Conservation (phyloP, 2,113 vertebrate species). For the Emydocephalus ijimae region DNA sequence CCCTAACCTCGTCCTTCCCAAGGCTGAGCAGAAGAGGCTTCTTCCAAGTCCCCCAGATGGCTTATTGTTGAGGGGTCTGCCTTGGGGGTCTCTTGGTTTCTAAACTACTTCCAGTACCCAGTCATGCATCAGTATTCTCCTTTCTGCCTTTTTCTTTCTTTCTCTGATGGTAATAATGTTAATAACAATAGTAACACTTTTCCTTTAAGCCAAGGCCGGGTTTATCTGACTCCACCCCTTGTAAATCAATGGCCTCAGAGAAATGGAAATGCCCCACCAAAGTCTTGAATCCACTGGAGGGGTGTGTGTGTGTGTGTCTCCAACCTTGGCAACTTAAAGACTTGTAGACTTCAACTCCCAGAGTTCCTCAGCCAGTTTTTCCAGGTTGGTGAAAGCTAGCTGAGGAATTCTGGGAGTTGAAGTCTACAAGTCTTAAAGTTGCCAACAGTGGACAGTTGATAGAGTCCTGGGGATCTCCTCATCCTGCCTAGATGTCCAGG, state of each 20-base stretch:
- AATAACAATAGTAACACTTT: neutral
- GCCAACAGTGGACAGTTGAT: too few species aligned
- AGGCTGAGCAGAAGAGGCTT: neutral
- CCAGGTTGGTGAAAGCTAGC: too few species aligned
- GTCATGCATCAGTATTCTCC: neutral
- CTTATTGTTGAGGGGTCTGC: neutral
- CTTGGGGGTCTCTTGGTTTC: neutral
- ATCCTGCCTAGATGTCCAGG: neutral
- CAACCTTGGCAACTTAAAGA: too few species aligned
- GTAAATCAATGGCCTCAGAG: neutral
- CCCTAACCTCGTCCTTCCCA: neutral
- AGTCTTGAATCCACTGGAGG: neutral
- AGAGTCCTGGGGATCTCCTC: neutral
- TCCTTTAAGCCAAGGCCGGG: neutral
- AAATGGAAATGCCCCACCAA: neutral
- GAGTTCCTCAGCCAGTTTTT: too few species aligned
- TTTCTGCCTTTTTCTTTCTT: neutral
- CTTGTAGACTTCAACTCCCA: too few species aligned
- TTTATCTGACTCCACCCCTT: neutral
- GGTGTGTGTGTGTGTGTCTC: too few species aligned
- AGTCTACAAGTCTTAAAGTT: too few species aligned
- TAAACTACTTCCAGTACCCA: neutral
- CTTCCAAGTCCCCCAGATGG: neutral
- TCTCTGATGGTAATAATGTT: neutral
- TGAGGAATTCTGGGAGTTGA: too few species aligned